Percentiles rank a stretch among this genome's conserved stretches.
Conservation (phyloP, 2,113 vertebrate species). For the Oplegnathus fasciatus region DNA sequence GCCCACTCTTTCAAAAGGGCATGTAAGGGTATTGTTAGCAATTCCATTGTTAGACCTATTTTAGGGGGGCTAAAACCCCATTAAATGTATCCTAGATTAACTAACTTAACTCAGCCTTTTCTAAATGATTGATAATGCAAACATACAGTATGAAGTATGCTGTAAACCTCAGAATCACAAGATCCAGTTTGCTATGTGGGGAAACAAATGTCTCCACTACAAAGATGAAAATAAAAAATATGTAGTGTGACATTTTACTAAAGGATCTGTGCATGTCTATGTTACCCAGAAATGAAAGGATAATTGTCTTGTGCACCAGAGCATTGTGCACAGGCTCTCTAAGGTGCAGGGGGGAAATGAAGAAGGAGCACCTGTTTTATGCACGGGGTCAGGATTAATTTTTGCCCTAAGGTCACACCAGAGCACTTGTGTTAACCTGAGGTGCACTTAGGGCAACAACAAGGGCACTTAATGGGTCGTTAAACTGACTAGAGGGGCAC, state of each 20-base stretch:
- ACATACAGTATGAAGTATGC: not conserved
- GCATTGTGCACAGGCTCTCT: not conserved
- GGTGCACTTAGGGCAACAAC: slow-evolving; percentile 12
- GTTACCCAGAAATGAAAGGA: not conserved
- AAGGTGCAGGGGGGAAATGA: not conserved
- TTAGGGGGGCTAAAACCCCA: not conserved
- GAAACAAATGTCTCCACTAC: not conserved
- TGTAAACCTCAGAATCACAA: not conserved
- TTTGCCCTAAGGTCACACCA: slow-evolving; percentile 18
- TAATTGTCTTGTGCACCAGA: not conserved
- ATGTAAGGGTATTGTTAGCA: not conserved
- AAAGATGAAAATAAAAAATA: not conserved
- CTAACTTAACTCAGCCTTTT: not conserved
- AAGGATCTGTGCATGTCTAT: not conserved
- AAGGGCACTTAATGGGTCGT: slow-evolving; percentile 29
- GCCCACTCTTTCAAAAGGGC: not conserved
- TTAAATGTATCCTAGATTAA: not conserved
- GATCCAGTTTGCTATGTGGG: not conserved
- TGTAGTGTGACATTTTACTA: not conserved
- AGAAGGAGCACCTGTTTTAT: not conserved
- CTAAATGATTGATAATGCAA: not conserved
- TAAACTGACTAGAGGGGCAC: slow-evolving; percentile 42
- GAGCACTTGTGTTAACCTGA: slow-evolving; percentile 33
- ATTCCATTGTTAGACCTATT: not conserved
- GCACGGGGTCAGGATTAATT: not conserved